Evolutionary conservation across 2,113 vertebrate genomes (phyloP).

Genomic region (Python bivittatus): DNA sequence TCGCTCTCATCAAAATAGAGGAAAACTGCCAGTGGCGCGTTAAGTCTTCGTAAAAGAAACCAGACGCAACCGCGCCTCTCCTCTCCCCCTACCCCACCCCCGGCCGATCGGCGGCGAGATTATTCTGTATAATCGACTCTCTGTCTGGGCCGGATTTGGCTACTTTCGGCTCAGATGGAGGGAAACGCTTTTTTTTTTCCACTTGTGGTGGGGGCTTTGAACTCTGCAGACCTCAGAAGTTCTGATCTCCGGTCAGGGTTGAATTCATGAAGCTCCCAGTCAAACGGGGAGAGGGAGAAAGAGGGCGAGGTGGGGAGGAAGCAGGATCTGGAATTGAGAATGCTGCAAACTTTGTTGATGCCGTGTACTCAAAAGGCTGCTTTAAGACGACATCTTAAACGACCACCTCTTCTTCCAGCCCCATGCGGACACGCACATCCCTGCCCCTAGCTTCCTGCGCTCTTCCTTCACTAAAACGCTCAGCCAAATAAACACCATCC

Average conservation of each 20-base stretch:
- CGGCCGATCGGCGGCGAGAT: constrained; percentile 64
- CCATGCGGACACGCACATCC: neutral
- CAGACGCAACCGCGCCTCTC: constrained; percentile 59
- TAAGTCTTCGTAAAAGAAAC: constrained; percentile 67
- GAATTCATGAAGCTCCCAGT: neutral
- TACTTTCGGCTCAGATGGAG: constrained; percentile 52
- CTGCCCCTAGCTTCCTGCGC: neutral
- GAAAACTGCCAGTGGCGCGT: constrained; percentile 43
- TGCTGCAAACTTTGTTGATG: neutral
- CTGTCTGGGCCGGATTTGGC: constrained; percentile 56
- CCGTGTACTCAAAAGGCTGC: neutral
- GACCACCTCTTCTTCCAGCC: neutral
- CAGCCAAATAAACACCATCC: neutral
- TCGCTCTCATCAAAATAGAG: neutral
- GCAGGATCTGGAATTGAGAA: neutral
- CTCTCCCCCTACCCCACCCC: neutral
- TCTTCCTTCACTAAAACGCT: neutral
- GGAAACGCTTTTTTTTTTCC: constrained; percentile 49
- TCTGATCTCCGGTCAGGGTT: neutral
- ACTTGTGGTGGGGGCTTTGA: constrained; percentile 42
- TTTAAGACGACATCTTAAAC: neutral
- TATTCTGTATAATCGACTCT: constrained; percentile 61
- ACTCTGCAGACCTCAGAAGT: constrained; percentile 54
- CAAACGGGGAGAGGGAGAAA: neutral
- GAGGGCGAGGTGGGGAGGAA: neutral